phyloP scores from a whole-genome alignment of 1,140 invertebrate species.

The Mactra quadrangularis region DNA sequence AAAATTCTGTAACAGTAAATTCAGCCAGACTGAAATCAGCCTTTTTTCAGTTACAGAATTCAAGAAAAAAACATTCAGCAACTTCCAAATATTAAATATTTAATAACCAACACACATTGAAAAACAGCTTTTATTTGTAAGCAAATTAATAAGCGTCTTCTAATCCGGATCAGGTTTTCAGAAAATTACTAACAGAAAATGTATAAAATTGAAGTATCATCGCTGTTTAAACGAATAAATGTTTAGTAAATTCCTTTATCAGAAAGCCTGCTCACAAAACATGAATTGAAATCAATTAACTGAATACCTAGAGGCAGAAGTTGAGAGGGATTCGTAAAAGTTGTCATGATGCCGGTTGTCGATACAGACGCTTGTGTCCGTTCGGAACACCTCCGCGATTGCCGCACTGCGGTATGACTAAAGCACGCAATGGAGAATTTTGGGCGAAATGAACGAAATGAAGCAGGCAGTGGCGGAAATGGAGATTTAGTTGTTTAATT shows the following conservation, averaged over 20 bases:
- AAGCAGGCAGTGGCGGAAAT: too few species aligned
- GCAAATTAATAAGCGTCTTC: neutral
- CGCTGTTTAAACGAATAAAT: neutral
- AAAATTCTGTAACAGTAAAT: neutral
- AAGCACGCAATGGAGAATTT: too few species aligned
- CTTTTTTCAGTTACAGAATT: neutral
- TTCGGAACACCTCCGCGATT: too few species aligned
- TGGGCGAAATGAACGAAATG: too few species aligned
- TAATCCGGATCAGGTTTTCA: neutral
- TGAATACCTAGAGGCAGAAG: constrained; percentile 77
- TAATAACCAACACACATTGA: neutral
- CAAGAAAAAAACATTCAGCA: neutral
- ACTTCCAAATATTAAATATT: neutral
- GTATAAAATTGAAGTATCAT: neutral
- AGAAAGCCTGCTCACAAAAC: neutral
- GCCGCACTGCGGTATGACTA: too few species aligned
- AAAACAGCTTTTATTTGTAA: neutral
- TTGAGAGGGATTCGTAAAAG: constrained; percentile 79
- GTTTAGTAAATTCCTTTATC: neutral
- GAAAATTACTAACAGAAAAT: constrained; percentile 24
- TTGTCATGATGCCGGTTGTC: constrained; percentile 62
- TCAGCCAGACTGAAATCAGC: neutral
- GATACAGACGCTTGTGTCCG: too few species aligned
- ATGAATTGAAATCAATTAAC: neutral
- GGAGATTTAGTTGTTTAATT: too few species aligned